Percentiles rank a stretch among this genome's conserved stretches.
These are phyloP conservation scores for Bombus ignitus DNA, from an alignment of 1,140 invertebrate species.

Conservation along the genomic window DNA sequence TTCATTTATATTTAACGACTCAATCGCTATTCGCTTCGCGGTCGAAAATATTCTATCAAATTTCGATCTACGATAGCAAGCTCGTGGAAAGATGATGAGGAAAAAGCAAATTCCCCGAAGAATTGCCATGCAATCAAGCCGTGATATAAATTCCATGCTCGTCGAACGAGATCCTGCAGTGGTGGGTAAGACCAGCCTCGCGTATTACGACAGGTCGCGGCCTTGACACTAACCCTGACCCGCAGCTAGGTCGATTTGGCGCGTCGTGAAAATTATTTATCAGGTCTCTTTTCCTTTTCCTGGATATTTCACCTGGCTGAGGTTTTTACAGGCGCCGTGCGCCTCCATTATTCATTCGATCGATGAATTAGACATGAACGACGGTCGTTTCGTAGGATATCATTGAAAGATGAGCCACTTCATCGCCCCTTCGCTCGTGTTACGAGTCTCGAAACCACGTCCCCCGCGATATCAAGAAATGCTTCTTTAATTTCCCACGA, in stretches of 20 bases:
- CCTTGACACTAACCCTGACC: conserved; percentile 20
- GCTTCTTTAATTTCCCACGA: neutral
- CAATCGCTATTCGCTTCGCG: neutral
- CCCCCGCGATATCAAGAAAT: neutral
- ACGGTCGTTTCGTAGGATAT: neutral
- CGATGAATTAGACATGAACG: conserved; percentile 15
- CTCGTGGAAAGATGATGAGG: neutral
- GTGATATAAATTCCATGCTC: neutral
- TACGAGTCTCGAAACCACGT: neutral
- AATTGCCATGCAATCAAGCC: neutral
- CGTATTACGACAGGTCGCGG: neutral
- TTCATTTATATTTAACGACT: neutral
- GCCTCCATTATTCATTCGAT: conserved; percentile 21
- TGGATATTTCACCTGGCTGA: neutral
- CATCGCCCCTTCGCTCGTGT: neutral
- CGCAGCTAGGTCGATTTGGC: neutral
- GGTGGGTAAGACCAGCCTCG: neutral
- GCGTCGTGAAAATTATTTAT: conserved; percentile 34
- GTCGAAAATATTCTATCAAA: neutral
- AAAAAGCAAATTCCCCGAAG: neutral
- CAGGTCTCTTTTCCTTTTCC: conserved; percentile 6
- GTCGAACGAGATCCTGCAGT: neutral
- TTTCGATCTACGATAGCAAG: neutral
- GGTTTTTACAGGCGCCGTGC: neutral
- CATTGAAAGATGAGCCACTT: neutral